Conservation (phyloP, 1,140 invertebrate genomes). For the Lethrus apterus region DNA sequence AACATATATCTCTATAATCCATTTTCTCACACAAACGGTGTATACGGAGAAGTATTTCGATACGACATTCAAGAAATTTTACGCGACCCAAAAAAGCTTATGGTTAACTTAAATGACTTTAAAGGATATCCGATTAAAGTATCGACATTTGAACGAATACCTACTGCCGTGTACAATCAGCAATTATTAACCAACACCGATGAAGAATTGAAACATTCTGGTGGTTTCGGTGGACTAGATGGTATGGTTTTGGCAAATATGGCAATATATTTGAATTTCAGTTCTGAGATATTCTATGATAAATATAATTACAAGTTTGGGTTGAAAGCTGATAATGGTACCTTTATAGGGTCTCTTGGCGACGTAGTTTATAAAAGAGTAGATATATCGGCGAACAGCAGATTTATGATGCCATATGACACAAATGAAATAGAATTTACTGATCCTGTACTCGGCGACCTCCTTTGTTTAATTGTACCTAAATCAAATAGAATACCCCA, state of each 20-base stretch:
- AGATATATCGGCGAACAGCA: slow-evolving; percentile 39
- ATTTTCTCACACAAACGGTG: too few species aligned
- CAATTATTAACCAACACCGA: slow-evolving; percentile 11
- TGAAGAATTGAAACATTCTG: slow-evolving; percentile 11
- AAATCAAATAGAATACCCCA: slow-evolving; percentile 39
- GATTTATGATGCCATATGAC: slow-evolving; percentile 38
- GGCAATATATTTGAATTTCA: slow-evolving; percentile 38
- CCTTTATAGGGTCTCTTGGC: slow-evolving; percentile 36
- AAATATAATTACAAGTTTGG: slow-evolving; percentile 30
- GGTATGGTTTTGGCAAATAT: slow-evolving; percentile 35
- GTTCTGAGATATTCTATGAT: slow-evolving; percentile 22
- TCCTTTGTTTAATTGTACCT: slow-evolving; percentile 40
- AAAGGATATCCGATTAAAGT: slow-evolving; percentile 25
- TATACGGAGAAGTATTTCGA: too few species aligned
- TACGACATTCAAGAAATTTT: too few species aligned
- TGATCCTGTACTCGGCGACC: slow-evolving; percentile 33
- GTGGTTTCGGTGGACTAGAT: slow-evolving; percentile 30
- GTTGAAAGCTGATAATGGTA: slow-evolving; percentile 30
- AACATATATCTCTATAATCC: too few species aligned
- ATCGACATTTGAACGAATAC: slow-evolving; percentile 33
- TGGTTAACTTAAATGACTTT: too few species aligned
- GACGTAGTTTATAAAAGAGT: slow-evolving; percentile 34
- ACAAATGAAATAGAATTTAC: slow-evolving; percentile 35
- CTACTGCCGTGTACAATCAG: slow-evolving; percentile 25
- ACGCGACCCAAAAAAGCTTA: too few species aligned